phyloP scores from a whole-genome alignment of 2,888 invertebrate species.

The Epinotia bilunana region DNA sequence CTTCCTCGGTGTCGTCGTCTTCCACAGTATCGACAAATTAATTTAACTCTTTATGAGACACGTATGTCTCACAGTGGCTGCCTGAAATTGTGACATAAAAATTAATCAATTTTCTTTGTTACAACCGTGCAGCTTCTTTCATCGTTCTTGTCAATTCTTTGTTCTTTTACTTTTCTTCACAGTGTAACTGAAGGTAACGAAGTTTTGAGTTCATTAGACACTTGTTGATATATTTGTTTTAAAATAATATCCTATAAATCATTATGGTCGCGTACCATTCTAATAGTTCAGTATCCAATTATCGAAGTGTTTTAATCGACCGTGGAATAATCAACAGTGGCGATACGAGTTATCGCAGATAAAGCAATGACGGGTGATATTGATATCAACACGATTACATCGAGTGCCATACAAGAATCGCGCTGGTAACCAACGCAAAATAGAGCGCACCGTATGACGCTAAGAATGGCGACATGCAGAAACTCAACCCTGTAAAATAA shows the following conservation, averaged over 20 bases:
- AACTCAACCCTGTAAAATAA: too few species aligned
- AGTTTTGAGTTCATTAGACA: neutral
- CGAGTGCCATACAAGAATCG: conserved; percentile 41
- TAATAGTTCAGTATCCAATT: conserved; percentile 18
- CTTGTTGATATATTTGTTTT: neutral
- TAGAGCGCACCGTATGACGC: neutral
- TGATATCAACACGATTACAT: conserved; percentile 47
- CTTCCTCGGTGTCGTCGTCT: conserved; percentile 61
- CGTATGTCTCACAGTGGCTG: conserved; percentile 15
- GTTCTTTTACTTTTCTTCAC: neutral
- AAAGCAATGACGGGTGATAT: conserved; percentile 29
- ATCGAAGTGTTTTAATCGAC: conserved; percentile 23
- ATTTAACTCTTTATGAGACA: conserved; percentile 29
- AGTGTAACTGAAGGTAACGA: neutral
- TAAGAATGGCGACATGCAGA: too few species aligned
- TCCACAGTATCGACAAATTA: conserved; percentile 30
- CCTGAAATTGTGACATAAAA: conserved; percentile 16
- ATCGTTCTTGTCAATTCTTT: neutral
- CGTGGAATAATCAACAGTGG: neutral
- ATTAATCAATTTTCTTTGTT: neutral
- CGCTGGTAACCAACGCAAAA: neutral
- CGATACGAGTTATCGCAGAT: conserved; percentile 31
- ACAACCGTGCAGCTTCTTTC: neutral
- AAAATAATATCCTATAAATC: neutral
- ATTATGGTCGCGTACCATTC: conserved; percentile 1